Percentiles rank a stretch among this genome's conserved stretches.
phyloP scores from a whole-genome alignment of 2,113 vertebrate genomes.

The Rhinogobius similis region DNA sequence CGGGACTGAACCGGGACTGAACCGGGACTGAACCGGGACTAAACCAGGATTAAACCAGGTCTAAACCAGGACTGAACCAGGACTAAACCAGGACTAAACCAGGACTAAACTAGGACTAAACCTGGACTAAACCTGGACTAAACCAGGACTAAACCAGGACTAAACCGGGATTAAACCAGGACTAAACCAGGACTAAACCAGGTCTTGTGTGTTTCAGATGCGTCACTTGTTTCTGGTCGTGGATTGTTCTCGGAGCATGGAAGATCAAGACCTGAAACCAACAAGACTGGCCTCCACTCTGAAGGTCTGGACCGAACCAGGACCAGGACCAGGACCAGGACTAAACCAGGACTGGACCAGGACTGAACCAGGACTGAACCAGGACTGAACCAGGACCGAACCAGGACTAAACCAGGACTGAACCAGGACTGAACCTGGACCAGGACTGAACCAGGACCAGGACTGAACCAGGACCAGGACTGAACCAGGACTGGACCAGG shows the following conservation, averaged over 20 bases:
- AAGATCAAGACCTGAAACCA: constrained; percentile 95
- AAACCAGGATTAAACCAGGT: too few relatives aligned
- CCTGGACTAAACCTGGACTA: not conserved
- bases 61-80: too few relatives aligned
- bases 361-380: too few relatives aligned
- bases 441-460: too few relatives aligned
- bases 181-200: not conserved
- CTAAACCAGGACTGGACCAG: not conserved
- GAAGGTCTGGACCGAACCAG: constrained; percentile 76
- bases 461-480: too few relatives aligned
- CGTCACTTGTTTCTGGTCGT: constrained; percentile 92
- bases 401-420: not conserved
- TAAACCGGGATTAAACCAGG: too few relatives aligned
- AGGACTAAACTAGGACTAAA: too few relatives aligned
- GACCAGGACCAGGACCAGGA: not conserved
- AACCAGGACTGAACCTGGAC: not conserved
- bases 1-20: not conserved
- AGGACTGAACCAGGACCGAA: not conserved
- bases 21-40: too few relatives aligned
- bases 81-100: too few relatives aligned
- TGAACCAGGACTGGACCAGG: too few relatives aligned
- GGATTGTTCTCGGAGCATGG: constrained; percentile 95
- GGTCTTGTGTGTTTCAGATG: constrained; percentile 79
- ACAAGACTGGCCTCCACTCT: constrained; percentile 89
- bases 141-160: too few relatives aligned